A percentile compares a stretch with the other conserved stretches of the same genome.
phyloP scores from a whole-genome alignment of 2,888 invertebrate genomes.

The Octonoba sinensis region DNA sequence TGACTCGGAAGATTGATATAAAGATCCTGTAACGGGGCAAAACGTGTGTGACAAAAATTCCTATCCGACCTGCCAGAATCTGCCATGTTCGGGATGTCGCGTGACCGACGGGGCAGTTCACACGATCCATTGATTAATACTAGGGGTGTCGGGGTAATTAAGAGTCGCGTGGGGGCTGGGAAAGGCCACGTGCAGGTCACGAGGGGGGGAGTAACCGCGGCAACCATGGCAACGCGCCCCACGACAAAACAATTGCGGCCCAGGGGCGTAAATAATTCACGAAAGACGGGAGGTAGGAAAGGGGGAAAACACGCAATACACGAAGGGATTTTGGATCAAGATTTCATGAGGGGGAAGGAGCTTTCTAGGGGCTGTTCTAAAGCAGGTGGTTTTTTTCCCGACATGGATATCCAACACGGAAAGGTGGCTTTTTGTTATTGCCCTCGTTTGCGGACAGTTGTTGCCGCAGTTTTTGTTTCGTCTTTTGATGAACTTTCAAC shows the following conservation, averaged over 20 bases:
- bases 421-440: constrained; percentile 49
- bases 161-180: constrained; percentile 51
- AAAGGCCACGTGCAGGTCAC: constrained; percentile 55
- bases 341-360: constrained; percentile 54
- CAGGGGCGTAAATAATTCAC: constrained; percentile 63
- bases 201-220: constrained; percentile 37
- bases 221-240: constrained; percentile 49
- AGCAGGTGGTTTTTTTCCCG: constrained; percentile 52
- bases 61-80: too few species aligned
- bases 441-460: constrained; percentile 31
- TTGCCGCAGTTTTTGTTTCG: constrained; percentile 16
- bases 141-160: constrained; percentile 63
- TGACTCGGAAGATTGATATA: too few species aligned
- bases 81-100: constrained; percentile 10
- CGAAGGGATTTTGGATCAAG: constrained; percentile 58
- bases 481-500: constrained; percentile 16
- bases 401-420: constrained; percentile 36
- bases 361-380: constrained; percentile 21
- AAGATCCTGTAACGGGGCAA: too few species aligned
- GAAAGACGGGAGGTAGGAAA: constrained; percentile 13
- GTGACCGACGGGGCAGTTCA: constrained; percentile 48
- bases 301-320: constrained; percentile 43
- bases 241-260: constrained; percentile 62
- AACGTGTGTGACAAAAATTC: too few species aligned
- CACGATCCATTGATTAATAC: constrained; percentile 64